Base-by-base conservation (phyloP, 2,888 invertebrate genomes). In the Idaea dimidiata region DNA sequence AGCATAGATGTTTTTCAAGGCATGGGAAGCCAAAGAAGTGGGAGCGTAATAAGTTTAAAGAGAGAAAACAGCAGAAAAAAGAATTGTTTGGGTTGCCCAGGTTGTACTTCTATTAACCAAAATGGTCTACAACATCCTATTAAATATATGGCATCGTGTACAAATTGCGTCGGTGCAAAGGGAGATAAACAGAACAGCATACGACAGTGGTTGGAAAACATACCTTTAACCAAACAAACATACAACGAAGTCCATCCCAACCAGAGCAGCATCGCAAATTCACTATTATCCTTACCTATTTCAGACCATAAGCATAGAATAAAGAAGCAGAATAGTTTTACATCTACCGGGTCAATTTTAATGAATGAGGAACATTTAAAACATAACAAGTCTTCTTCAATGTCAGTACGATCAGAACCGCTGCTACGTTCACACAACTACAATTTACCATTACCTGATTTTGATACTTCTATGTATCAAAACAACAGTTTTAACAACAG, bases 161-260 rank as follows among this genome's bases (percentile, higher is more conserved):
- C 89, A 16, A 94, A 89, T 66, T 94, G 94, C 72, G 75, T 90
- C 0, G 83, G 85, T 31, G 89, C 91, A 58, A 93, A 93, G 79
- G 96, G 96, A 54, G 95, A 95, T 75, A 96, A 96, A 79, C 95
- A 96, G 76, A 94, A 93, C 71, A 96, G 95, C 78, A 96, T 96
- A 59, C 92, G 95, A 66, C 94, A 95, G 82, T 96, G 96, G 96
- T 82, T 96, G 55, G 96, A 96, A 84, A 94, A 95, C 71, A 95
- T 96, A 59, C 95, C 96, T 54, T 81, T 81, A 62, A 78, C 75
- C 17, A 91, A 91, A 74, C 86, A 86, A 68, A 63, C 81, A 4
- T 83, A 84, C 66, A 86, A 77, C 59, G 88, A 89, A 14, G 73
- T 79, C 58, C 82, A 78, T 62, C 57, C 76, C 60, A 83, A 72